Evolutionary conservation across 2,113 vertebrate genomes (phyloP), one percentile per base, ranked within the genome.

Genomic region (Tragelaphus buxtoni): DNA sequence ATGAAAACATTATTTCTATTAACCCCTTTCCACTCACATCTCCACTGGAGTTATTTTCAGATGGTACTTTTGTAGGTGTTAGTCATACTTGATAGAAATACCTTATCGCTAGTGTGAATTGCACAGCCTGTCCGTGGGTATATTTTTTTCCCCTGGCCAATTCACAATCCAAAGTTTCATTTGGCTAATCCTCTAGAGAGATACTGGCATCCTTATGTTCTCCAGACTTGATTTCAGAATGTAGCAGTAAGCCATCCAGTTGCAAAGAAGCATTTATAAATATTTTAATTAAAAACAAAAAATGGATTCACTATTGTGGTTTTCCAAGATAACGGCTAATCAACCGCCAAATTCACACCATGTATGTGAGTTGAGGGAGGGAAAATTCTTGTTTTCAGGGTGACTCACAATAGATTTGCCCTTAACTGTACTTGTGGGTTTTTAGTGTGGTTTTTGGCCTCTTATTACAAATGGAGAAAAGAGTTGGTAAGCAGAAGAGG

Each of bases 1-100:
- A 99, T 99, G 98, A 99, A 99, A 99, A 83, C 84, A 5, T 88
- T 60, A 90, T 97, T 98, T 97, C 81, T 58, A 32, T 97, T 93
- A 96, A 96, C 82, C 82, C 92, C 92, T 97, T 97, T 86, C 81
- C 91, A 4, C 2, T 65, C 69, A 80, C 88, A 69, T 97, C n/a
- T 87, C 8, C 3, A 56, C 0, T 58, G 1, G 72, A 85, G 89
- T 97, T 88, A 90, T 97, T 95, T 95, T 88, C 94, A 86, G 94
- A 87, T 80, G 95, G 88, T 60, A 47, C 42, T 2, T 77, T 97
- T n/a, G 35, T 88, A 88, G 86, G 88, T 95, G 89, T 95, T 97
- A 83, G 88, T 90, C 94, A 80, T 77, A 91, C 94, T 94, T 93
- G 95, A 97, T 94, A 89, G 88, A 97, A 97, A 96, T 87, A 53